Evolutionary conservation across 1,140 invertebrate genomes (phyloP).

Genomic region (Macrotrachela quadricornifera): DNA sequence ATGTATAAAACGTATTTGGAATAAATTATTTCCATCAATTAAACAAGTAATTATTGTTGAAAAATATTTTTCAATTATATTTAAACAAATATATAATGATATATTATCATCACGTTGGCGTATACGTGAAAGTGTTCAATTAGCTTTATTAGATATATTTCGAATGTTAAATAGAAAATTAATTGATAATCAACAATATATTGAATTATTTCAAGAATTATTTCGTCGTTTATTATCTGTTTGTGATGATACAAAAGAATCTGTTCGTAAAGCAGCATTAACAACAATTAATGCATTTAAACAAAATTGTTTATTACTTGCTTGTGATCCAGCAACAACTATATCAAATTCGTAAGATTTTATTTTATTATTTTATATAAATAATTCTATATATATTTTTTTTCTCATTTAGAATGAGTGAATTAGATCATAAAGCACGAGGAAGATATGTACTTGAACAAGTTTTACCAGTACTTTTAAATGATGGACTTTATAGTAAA

Average conservation of each 20-base stretch:
- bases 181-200: background rate
- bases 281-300: conserved; percentile 17
- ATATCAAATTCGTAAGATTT: conserved; percentile 7
- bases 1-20: conserved; percentile 75
- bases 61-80: conserved; percentile 61
- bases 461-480: conserved; percentile 8
- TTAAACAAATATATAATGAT: conserved; percentile 54
- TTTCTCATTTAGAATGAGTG: background rate
- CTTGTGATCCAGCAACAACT: background rate
- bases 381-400: background rate
- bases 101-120: conserved; percentile 62
- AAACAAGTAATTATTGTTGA: conserved; percentile 63
- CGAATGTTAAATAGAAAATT: conserved; percentile 21
- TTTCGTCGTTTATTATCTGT: background rate
- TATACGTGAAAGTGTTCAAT: conserved; percentile 41
- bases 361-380: conserved; percentile 2
- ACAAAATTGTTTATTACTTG: no score
- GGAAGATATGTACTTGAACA: conserved; percentile 15
- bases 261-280: conserved; percentile 52
- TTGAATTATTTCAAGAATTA: background rate
- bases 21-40: conserved; percentile 42
- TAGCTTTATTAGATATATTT: conserved; percentile 1
- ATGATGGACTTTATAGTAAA: background rate
- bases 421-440: no score
- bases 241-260: conserved; percentile 22